Base-by-base conservation (phyloP, 2,113 vertebrate genomes). In the Vulpes vulpes region DNA sequence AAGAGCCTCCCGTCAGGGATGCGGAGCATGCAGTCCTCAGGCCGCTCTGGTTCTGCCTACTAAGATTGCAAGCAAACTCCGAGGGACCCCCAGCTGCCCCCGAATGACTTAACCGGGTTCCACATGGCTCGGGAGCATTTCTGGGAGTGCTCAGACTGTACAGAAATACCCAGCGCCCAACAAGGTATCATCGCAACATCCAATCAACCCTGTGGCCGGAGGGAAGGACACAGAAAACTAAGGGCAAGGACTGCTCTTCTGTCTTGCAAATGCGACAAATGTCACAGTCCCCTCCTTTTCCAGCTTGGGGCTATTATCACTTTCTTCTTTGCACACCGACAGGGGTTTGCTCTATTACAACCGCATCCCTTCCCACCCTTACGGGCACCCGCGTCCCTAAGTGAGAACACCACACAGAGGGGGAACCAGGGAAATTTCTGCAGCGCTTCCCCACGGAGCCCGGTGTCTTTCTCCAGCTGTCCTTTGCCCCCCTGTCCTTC, bases 21-120 rank as follows among this genome's bases (percentile, higher is more conserved):
- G 17, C 27, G 49, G 60, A 16, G 59, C 43, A 53, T 32, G 43
- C 64, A 82, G 71, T 62, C 27, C 19, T 91, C 1, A 11, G 25
- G 43, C 5, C 53, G 4, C 27, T 62, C 62, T 60, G 64, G 30
- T 67, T n/a, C 64, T 57, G n/a, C 30, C 49, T 82, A 62, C 32
- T 64, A 71, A 67, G 49, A 60, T 91, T 59, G 79, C 91, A 97
- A 79, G 35, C 16, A 95, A 93, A 89, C 20, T 17, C 27, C 4
- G 65, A 87, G 62, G 16, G 73, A 43, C 43, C 30, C 30, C 27
- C 51, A 79, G 32, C 53, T n/a, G 43, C 65, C 49, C 86, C 89
- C 55, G 62, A 74, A 65, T 73, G 71, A 57, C 55, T 84, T n/a
- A n/a, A 84, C 30, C 73, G 30, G 51, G 20, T 62, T 49, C 55